Conservation (phyloP, 2,888 invertebrate genomes). For the Lacanobia oleracea region DNA sequence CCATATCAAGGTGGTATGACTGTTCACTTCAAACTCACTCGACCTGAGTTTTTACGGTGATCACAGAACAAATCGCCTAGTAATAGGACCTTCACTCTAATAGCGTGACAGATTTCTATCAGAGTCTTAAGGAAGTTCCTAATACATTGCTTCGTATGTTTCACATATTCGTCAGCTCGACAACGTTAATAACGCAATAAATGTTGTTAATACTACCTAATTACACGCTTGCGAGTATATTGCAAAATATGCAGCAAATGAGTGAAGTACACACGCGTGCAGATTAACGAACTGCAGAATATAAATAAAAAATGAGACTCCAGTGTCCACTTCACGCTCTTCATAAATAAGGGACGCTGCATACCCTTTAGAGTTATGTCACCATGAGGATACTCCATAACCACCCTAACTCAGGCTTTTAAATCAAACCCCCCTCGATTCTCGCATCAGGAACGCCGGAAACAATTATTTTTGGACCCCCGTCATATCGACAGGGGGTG, state of each 20-base stretch:
- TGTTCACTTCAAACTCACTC: no score
- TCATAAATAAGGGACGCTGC: neutral
- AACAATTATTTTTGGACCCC: conserved; percentile 80
- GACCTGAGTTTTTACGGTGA: no score
- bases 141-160: no score
- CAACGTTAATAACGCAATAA: neutral
- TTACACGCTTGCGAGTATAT: neutral
- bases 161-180: neutral
- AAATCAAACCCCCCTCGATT: conserved; percentile 52
- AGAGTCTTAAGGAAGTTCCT: no score
- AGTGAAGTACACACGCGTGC: neutral
- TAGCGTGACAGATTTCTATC: no score
- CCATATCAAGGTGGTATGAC: no score
- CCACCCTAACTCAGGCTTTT: conserved; percentile 41
- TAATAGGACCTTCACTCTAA: no score
- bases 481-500: conserved; percentile 67
- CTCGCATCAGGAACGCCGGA: conserved; percentile 74
- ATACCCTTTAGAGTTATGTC: conserved; percentile 35
- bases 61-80: no score
- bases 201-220: no score
- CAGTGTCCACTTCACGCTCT: neutral
- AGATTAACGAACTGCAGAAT: neutral
- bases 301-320: neutral
- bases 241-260: neutral
- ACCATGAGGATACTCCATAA: conserved; percentile 38